Evolutionary conservation across 2,113 vertebrate species (phyloP).

Genomic region (Cariama cristata): DNA sequence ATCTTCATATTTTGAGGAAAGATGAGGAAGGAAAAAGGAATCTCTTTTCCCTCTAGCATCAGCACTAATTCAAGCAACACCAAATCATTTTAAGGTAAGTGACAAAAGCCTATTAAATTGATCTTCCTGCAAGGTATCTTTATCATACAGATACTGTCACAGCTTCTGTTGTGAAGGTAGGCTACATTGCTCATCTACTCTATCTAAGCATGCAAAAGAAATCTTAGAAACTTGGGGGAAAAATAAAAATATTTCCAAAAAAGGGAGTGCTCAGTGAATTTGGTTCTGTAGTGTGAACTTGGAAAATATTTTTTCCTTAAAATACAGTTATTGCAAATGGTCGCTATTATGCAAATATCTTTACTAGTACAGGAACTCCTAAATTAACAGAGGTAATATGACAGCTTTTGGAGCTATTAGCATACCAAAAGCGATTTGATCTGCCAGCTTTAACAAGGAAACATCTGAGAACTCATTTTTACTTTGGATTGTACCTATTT

Average conservation of each 20-base stretch:
- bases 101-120: background rate
- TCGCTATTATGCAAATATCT: background rate
- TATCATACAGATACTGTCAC: background rate
- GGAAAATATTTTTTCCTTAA: background rate
- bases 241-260: background rate
- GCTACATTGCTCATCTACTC: background rate
- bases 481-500: background rate
- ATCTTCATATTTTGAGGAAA: background rate
- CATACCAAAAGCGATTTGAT: background rate
- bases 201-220: background rate
- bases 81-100: background rate
- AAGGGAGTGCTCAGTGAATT: background rate
- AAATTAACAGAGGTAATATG: background rate
- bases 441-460: background rate
- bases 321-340: background rate
- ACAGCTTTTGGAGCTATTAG: background rate
- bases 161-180: background rate
- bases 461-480: background rate
- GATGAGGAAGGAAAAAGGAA: background rate
- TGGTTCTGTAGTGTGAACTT: background rate
- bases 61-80: background rate
- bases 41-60: background rate
- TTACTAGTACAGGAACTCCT: background rate
- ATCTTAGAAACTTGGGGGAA: background rate
- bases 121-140: background rate